Evolutionary conservation across 1,140 invertebrate genomes (phyloP), one percentile per base, ranked within the genome.

Genomic region (Drosophila albomicans): DNA sequence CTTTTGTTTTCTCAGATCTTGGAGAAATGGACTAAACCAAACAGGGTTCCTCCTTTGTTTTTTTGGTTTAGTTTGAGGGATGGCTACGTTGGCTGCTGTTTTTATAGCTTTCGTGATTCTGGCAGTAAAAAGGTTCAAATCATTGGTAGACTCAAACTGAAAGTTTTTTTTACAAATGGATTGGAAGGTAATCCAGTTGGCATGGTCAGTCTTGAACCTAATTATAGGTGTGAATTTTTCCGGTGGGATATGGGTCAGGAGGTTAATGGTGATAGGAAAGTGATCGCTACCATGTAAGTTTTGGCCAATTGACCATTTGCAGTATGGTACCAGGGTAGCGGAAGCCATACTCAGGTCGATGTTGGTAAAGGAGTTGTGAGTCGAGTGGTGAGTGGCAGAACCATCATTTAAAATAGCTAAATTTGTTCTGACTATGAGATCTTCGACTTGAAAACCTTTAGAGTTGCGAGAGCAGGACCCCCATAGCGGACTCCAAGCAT

Each of bases 401-500:
- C 65, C 65, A n/a, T 75, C 59, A n/a, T 75, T 75, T 15, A 69
- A 45, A 15, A 69, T 11, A 3, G 8, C 8, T 35, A 35, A 35
- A 35, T 35, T 35, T 8, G 32, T 35, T 7, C 3, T 7, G 2
- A 7, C 8, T 35, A 35, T 35, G 1, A 35, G 32, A 35, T 35
- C 32, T 35, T 35, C 32, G 1, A 35, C 3, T 8, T 35, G 32
- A 35, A 7, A 8, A 6, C 32, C 32, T 35, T 35, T 35, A 8
- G 32, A 0, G 1, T 35, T 35, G 32, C 8, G 32, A 35, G 32
- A 35, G 32, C 32, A 7, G 32, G 68, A 72, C 11, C 68, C 63
- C 62, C 59, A 77, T 3, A 68, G 16, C 28, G 41, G 38, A 13
- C 45, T 72, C 46, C 69, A 77, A 2, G n/a, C n/a, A n/a, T n/a